Base-by-base conservation (phyloP, 2,797 vertebrate species). In the Alcedo atthis region DNA sequence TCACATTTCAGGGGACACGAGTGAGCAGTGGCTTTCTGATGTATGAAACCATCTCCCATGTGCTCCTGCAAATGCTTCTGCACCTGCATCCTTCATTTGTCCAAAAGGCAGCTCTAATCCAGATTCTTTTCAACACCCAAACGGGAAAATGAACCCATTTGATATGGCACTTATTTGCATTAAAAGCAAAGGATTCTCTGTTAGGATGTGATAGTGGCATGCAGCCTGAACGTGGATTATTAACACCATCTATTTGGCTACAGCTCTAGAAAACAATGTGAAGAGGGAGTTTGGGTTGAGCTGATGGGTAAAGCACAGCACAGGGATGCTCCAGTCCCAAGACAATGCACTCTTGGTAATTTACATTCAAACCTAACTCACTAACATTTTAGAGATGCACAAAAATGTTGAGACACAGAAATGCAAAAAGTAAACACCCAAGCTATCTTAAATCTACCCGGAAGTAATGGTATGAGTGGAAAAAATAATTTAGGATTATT, bases 161-260 rank as follows among this genome's bases (percentile, higher is more conserved):
- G 17, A 37, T 66, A 5, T 13, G 14, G 1, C 28, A 15, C 12
- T 74, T 83, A 62, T 49, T 43, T 87, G 73, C 55, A 54, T 63
- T 74, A 58, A 21, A 81, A 78, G 75, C 12, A 58, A 81, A 80
- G 55, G 51, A 61, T 57, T 85, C 24, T 77, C 45, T 12, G 12
- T 67, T 49, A 57, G 75, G 33, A 70, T 45, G 62, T 1, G 4
- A 19, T 4, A 9, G 63, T 1, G 14, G 81, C 1, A 0, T 18
- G 74, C 3, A 8, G 55, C n/a, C 63, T 32, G 20, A 62, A 48
- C 2, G 2, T 66, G 32, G 62, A 40, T 88, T 91, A 91, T 86
- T 79, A 67, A 73, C 15, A 8, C 6, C 51, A 59, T 57, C n/a
- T 81, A 79, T 84, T 79, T 30, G 11, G 35, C 58, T 63, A n/a